These are phyloP conservation scores for Seriola rivoliana DNA, from an alignment of 2,113 vertebrate species.

Conservation along the genomic window DNA sequence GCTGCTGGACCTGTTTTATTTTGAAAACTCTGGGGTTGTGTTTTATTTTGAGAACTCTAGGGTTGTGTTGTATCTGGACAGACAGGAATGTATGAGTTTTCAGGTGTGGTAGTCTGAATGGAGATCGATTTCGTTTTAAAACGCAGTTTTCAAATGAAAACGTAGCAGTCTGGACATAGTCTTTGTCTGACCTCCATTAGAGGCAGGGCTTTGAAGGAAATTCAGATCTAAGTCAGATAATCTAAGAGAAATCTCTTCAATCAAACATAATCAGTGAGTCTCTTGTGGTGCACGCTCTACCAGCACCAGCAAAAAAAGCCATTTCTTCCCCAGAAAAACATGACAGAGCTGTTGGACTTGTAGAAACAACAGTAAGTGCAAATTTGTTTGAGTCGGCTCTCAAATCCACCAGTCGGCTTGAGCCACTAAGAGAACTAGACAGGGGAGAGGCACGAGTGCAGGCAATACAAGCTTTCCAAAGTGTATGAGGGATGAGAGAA, in stretches of 20 bases:
- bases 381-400: constrained; percentile 42
- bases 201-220: constrained; percentile 14
- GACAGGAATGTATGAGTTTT: too few relatives aligned
- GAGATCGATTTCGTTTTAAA: too few relatives aligned
- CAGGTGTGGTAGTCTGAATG: too few relatives aligned
- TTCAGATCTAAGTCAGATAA: constrained; percentile 15
- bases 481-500: constrained; percentile 51
- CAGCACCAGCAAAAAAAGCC: constrained; percentile 3
- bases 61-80: too few relatives aligned
- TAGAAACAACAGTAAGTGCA: constrained; percentile 45
- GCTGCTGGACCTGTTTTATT: too few relatives aligned
- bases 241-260: constrained; percentile 24
- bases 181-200: constrained; percentile 30
- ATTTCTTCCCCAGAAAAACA: constrained; percentile 37
- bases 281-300: not conserved
- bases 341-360: constrained; percentile 20
- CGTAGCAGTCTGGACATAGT: too few relatives aligned
- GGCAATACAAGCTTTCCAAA: constrained; percentile 52
- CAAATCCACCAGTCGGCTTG: constrained; percentile 38
- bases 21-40: too few relatives aligned
- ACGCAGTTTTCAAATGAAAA: too few relatives aligned
- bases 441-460: constrained; percentile 51
- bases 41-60: too few relatives aligned
- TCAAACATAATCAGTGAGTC: constrained; percentile 24
- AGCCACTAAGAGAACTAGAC: constrained; percentile 50